phyloP scores from a whole-genome alignment of 2,113 vertebrate genomes.

The Eulemur rufifrons region DNA sequence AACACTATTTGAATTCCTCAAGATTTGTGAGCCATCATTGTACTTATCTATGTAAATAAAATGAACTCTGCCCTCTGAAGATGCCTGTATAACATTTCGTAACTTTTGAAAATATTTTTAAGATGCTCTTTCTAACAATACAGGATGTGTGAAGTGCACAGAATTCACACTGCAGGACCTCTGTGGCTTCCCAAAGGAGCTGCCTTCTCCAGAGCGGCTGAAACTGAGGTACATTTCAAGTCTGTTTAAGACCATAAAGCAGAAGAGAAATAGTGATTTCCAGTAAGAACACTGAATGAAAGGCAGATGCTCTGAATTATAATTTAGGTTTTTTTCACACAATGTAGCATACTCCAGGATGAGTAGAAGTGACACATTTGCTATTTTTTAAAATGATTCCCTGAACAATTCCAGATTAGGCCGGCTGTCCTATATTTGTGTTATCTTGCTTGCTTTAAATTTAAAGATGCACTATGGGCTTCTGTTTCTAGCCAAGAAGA shows the following conservation, averaged over 20 bases:
- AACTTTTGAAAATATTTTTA: not conserved
- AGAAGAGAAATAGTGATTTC: not conserved
- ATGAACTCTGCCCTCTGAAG: not conserved
- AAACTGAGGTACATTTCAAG: not conserved
- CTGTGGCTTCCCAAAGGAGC: not conserved
- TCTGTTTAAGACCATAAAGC: not conserved
- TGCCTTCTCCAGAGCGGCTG: not conserved
- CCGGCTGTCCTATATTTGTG: not conserved
- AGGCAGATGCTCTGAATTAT: not conserved
- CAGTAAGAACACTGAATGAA: not conserved
- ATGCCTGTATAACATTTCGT: not conserved
- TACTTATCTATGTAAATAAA: slow-evolving; percentile 38
- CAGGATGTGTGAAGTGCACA: not conserved
- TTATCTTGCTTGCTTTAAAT: not conserved
- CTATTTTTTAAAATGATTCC: not conserved
- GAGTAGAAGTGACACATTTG: not conserved
- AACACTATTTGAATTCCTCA: not conserved
- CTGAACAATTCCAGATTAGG: not conserved
- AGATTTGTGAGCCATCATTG: not conserved
- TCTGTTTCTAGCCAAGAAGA: not conserved
- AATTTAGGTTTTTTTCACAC: not conserved
- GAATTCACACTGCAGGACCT: not conserved
- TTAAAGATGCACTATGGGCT: not conserved
- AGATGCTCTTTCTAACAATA: not conserved
- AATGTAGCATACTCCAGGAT: not conserved